Evolutionary conservation across 2,888 invertebrate genomes (phyloP).

Genomic region (Dolomedes plantarius): DNA sequence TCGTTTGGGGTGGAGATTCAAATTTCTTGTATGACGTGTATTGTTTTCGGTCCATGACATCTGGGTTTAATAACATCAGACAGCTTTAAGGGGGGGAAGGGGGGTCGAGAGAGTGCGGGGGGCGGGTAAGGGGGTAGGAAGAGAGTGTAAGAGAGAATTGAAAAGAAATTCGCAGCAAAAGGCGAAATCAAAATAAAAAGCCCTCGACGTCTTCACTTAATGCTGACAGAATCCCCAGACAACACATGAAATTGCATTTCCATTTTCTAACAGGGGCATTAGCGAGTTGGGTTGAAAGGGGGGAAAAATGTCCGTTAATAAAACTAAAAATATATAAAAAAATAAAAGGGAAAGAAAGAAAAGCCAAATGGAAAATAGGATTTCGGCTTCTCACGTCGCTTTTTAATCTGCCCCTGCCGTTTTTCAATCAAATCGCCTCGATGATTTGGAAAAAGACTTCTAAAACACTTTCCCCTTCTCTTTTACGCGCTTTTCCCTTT

Average conservation of each 20-base stretch:
- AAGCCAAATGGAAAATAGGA: constrained; percentile 55
- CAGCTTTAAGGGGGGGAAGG: constrained; percentile 40
- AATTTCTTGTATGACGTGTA: constrained; percentile 67
- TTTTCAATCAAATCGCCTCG: constrained; percentile 69
- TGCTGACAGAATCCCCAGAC: constrained; percentile 62
- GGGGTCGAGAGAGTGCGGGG: neutral
- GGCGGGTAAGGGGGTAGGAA: neutral
- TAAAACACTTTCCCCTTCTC: constrained; percentile 9
- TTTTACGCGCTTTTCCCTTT: constrained; percentile 37
- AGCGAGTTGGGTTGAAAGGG: neutral
- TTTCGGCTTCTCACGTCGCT: constrained; percentile 59
- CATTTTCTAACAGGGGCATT: constrained; percentile 12
- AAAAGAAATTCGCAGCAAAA: neutral
- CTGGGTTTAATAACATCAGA: constrained; percentile 70
- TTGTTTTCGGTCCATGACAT: constrained; percentile 70
- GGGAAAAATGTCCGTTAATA: neutral
- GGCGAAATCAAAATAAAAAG: neutral
- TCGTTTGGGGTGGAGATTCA: constrained; percentile 40
- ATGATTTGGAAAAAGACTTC: constrained; percentile 70
- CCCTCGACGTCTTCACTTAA: constrained; percentile 32
- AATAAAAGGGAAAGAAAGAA: too few species aligned
- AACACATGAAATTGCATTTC: constrained; percentile 35
- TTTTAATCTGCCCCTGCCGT: constrained; percentile 64
- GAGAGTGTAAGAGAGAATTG: constrained; percentile 31
- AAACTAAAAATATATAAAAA: too few species aligned